Percentiles rank a stretch among this genome's conserved stretches.
Conservation (phyloP, 2,888 invertebrate genomes). For the Xylota sylvarum region DNA sequence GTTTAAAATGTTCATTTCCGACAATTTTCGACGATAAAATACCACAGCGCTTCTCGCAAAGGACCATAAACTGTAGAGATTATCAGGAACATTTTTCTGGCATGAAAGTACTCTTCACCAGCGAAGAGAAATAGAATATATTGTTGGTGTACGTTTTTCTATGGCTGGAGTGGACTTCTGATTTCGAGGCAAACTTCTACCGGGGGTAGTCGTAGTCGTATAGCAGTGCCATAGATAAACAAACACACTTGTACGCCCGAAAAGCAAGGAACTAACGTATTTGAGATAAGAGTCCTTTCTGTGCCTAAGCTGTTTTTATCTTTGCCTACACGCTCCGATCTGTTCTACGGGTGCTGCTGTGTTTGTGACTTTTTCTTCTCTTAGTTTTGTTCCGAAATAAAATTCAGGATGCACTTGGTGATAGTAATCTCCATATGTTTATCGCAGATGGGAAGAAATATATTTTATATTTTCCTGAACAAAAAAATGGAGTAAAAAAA, state of each 20-base stretch:
- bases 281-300: constrained; percentile 61
- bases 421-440: constrained; percentile 70
- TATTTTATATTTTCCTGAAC: constrained; percentile 39
- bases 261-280: constrained; percentile 53
- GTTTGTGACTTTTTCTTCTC: constrained; percentile 5
- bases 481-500: constrained; percentile 12
- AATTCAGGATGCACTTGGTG: constrained; percentile 68
- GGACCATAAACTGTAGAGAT: constrained; percentile 67
- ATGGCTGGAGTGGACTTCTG: constrained; percentile 65
- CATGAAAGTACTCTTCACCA: constrained; percentile 70
- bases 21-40: constrained; percentile 69
- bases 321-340: constrained; percentile 37
- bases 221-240: constrained; percentile 44
- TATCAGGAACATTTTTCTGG: constrained; percentile 72
- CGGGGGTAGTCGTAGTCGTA: not conserved
- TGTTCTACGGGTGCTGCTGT: constrained; percentile 7
- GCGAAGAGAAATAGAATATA: constrained; percentile 59
- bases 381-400: constrained; percentile 48
- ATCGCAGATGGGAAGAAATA: constrained; percentile 59
- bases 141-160: constrained; percentile 59
- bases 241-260: constrained; percentile 60
- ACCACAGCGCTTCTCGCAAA: constrained; percentile 62
- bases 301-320: constrained; percentile 54
- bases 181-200: constrained; percentile 62
- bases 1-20: constrained; percentile 63